phyloP scores from a whole-genome alignment of 2,888 invertebrate genomes.

The Chromoteleia sp. region DNA sequence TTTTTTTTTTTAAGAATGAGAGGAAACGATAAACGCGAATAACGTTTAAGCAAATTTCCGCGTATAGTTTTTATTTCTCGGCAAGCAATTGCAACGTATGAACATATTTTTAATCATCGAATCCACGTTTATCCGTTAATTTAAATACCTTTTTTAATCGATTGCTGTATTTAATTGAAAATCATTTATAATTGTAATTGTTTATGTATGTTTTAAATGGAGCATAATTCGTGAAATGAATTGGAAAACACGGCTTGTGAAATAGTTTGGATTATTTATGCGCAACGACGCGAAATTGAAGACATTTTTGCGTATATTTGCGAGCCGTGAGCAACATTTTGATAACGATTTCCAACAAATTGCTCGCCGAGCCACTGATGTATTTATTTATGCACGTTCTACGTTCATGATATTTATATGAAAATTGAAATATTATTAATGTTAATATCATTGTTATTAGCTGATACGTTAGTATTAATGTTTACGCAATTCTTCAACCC shows the following conservation, averaged over 20 bases:
- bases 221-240: slow-evolving; percentile 16
- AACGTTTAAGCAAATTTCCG: slow-evolving; percentile 24
- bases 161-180: background rate
- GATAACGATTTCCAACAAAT: too few relatives aligned
- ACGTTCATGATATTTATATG: slow-evolving; percentile 59
- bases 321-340: too few relatives aligned
- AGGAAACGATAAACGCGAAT: slow-evolving; percentile 12
- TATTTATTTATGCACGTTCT: slow-evolving; percentile 63
- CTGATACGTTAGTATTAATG: slow-evolving; percentile 32
- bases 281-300: slow-evolving; percentile 13
- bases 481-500: slow-evolving; percentile 16
- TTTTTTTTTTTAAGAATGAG: slow-evolving; percentile 7
- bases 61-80: slow-evolving; percentile 41
- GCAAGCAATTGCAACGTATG: slow-evolving; percentile 18
- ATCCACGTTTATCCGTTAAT: slow-evolving; percentile 16
- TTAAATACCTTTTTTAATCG: slow-evolving; percentile 17
- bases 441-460: slow-evolving; percentile 59
- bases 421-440: slow-evolving; percentile 54
- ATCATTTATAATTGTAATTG: background rate
- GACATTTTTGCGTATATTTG: slow-evolving; percentile 2
- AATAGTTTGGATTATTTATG: slow-evolving; percentile 19
- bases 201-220: slow-evolving; percentile 10
- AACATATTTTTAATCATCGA: slow-evolving; percentile 33
- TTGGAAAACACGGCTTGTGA: slow-evolving; percentile 1
- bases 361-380: slow-evolving; percentile 27